Evolutionary conservation across 2,797 vertebrate species (phyloP), one percentile per base, ranked within the genome.

Genomic region (Notamacropus eugenii): DNA sequence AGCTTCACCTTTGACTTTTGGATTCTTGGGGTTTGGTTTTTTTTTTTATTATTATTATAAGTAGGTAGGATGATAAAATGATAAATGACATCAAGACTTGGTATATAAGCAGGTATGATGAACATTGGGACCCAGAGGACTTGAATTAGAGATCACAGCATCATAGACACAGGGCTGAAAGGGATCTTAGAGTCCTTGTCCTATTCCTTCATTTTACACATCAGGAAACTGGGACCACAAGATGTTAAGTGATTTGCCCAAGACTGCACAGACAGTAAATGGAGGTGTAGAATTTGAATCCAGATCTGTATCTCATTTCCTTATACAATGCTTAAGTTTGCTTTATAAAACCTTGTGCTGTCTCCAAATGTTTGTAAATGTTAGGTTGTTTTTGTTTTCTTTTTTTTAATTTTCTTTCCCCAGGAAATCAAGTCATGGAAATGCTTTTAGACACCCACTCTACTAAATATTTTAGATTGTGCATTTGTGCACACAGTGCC

Each of bases 11-110:
- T 56, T 93, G 62, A 90, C 24, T 92, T 92, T 94, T 5, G 57
- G 28, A 46, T 50, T 93, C 14, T 31, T 52, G 9, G 31, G 31
- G 56, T 94, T 94, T 9, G 54, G 74, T 97, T 91, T 74, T 97
- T 91, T 55, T 67, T 74, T n/a, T n/a, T n/a, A n/a, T n/a, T n/a
- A n/a, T n/a, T 74, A 82, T 24, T 22, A 11, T 24, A 46, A 82
- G 8, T 27, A 82, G 40, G 40, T 10, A 46, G 24, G 0, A 24
- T 82, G 16, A 82, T 46, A 82, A 82, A 46, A 82, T 24, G 24
- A 82, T 82, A 82, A 82, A 46, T 6, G 24, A 10, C 27, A 2
- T 46, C n/a, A 82, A 40, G 5, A 46, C 22, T 19, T 82, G 40
- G 1, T 46, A 24, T 82, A 40, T 40, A 24, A 24, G 8, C 67